These are phyloP conservation scores for Saguinus midas DNA, from an alignment of 2,113 vertebrate genomes.

Conservation along the genomic window DNA sequence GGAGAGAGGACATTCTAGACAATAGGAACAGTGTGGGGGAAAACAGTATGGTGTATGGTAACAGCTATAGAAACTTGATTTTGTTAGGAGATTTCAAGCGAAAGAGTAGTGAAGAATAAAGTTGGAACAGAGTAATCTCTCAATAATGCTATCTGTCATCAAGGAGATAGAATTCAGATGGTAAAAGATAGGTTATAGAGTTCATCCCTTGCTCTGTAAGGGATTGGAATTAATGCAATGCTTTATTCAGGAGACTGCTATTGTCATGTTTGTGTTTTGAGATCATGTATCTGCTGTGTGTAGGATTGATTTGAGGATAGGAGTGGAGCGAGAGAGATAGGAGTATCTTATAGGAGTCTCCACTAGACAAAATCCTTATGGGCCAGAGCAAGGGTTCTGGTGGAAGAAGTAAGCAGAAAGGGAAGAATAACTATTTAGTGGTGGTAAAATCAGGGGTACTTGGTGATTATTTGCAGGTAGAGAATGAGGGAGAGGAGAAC, in stretches of 20 bases:
- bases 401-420: background rate
- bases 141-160: background rate
- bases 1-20: background rate
- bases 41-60: background rate
- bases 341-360: background rate
- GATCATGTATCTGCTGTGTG: background rate
- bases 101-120: background rate
- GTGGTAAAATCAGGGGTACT: background rate
- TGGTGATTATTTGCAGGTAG: background rate
- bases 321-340: background rate
- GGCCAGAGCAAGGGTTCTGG: background rate
- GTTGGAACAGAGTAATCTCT: background rate
- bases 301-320: background rate
- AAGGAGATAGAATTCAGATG: background rate
- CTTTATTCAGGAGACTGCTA: background rate
- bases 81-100: background rate
- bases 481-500: background rate
- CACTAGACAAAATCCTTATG: background rate
- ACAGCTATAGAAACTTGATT: background rate
- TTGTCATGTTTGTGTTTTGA: background rate
- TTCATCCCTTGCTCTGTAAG: background rate
- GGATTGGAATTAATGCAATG: background rate
- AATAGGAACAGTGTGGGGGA: background rate
- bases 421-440: background rate
- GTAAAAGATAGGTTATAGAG: background rate